Conservation (phyloP, 2,797 vertebrate species). For the Notolepis coatsorum region DNA sequence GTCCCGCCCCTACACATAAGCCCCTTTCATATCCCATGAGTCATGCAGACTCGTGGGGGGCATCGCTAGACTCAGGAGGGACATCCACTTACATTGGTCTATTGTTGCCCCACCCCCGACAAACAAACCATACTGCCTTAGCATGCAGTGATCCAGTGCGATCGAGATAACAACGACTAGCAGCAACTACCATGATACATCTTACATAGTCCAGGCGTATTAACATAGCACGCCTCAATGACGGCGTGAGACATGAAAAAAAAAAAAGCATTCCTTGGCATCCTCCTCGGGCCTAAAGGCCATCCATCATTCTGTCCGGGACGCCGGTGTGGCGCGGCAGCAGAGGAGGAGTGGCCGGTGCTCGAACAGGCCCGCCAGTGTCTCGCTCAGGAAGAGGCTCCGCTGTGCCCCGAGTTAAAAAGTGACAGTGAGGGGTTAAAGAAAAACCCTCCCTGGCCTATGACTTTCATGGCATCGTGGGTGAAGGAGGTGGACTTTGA, state of each 20-base stretch:
- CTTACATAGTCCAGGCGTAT: no score
- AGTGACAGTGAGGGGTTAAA: not conserved
- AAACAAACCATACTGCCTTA: no score
- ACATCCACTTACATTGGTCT: no score
- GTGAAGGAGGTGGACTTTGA: not conserved
- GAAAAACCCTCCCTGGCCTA: not conserved
- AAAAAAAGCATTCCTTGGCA: conserved; percentile 32
- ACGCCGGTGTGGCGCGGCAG: conserved; percentile 38
- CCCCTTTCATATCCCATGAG: no score
- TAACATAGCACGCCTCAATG: no score
- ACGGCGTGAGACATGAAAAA: not conserved
- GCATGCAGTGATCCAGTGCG: no score
- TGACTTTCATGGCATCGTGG: not conserved
- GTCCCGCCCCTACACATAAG: no score
- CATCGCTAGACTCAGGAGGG: no score
- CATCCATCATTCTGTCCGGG: conserved; percentile 63
- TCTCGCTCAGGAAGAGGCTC: conserved; percentile 15
- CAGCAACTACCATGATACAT: no score
- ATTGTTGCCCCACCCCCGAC: no score
- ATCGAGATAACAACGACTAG: no score
- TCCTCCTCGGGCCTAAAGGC: conserved; percentile 8
- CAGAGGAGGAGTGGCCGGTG: conserved; percentile 28
- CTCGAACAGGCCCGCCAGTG: conserved; percentile 46
- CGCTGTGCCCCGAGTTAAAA: conserved; percentile 6
- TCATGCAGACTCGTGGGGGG: no score